phyloP scores from a whole-genome alignment of 2,797 vertebrate species.

The Melanotaenia boesemani region DNA sequence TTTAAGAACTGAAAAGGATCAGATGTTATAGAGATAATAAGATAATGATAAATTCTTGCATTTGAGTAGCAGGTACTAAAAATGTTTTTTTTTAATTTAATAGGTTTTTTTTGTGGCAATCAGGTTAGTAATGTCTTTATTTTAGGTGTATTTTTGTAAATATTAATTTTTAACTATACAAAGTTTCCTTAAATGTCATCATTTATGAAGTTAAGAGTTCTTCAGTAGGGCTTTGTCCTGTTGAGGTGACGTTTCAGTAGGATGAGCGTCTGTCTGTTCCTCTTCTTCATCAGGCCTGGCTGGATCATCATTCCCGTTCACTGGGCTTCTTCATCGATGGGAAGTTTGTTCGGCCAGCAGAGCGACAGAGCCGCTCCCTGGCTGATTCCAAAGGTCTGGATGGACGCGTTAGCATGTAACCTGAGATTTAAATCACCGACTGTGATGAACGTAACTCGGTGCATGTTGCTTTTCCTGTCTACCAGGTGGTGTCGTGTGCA shows the following conservation, averaged over 20 bases:
- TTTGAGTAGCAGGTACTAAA: too few species aligned
- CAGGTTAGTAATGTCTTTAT: too few species aligned
- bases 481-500: conserved; percentile 72
- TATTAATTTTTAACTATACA: too few species aligned
- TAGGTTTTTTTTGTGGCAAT: too few species aligned
- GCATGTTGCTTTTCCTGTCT: background rate
- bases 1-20: too few species aligned
- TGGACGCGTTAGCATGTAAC: background rate
- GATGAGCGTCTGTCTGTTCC: background rate
- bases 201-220: too few species aligned
- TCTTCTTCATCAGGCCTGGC: conserved; percentile 75
- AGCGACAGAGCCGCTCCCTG: conserved; percentile 55
- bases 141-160: too few species aligned
- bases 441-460: background rate
- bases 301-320: conserved; percentile 73
- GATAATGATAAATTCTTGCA: too few species aligned
- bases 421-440: background rate
- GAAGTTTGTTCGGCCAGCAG: conserved; percentile 63
- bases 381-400: conserved; percentile 71
- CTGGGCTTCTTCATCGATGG: conserved; percentile 80
- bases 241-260: background rate
- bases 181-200: too few species aligned
- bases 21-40: too few species aligned
- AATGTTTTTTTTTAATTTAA: too few species aligned
- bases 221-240: too few species aligned